A percentile compares a stretch with the other conserved stretches of the same genome.
Evolutionary conservation across 2,888 invertebrate genomes (phyloP).

Genomic region (Drosophila seclusa): DNA sequence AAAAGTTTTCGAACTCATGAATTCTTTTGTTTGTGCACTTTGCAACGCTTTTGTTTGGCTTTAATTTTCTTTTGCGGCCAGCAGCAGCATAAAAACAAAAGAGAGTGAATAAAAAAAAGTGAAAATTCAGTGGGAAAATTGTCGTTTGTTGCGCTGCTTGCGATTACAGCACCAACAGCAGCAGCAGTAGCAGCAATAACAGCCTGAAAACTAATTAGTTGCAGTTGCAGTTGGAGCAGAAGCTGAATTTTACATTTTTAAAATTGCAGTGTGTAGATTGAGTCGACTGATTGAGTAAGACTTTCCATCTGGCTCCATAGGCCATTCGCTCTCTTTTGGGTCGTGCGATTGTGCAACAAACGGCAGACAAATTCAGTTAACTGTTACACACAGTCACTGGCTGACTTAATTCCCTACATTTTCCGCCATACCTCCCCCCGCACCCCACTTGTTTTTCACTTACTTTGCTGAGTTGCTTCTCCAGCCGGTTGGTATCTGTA

Average conservation of each 20-base stretch:
- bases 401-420: slow-evolving; percentile 81
- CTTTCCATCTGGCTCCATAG: slow-evolving; percentile 37
- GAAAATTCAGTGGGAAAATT: slow-evolving; percentile 79
- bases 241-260: slow-evolving; percentile 59
- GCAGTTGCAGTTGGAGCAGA: slow-evolving; percentile 69
- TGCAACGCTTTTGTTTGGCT: slow-evolving; percentile 43
- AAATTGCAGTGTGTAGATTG: slow-evolving; percentile 41
- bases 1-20: slow-evolving; percentile 73
- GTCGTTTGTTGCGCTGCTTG: slow-evolving; percentile 61
- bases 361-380: slow-evolving; percentile 74
- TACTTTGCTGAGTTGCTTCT: slow-evolving; percentile 12
- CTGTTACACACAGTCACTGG: slow-evolving; percentile 75
- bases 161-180: slow-evolving; percentile 59
- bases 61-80: slow-evolving; percentile 61
- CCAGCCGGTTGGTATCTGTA: not conserved
- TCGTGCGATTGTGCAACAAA: slow-evolving; percentile 68
- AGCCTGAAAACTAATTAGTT: slow-evolving; percentile 75
- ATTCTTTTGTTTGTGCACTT: slow-evolving; percentile 65
- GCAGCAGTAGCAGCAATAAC: slow-evolving; percentile 22
- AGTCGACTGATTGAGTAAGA: slow-evolving; percentile 63
- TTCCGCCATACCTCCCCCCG: slow-evolving; percentile 15
- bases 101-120: slow-evolving; percentile 59
- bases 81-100: slow-evolving; percentile 25
- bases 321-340: slow-evolving; percentile 31
- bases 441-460: not conserved